phyloP scores from a whole-genome alignment of 2,113 vertebrate genomes.

The Morphnarchus princeps region DNA sequence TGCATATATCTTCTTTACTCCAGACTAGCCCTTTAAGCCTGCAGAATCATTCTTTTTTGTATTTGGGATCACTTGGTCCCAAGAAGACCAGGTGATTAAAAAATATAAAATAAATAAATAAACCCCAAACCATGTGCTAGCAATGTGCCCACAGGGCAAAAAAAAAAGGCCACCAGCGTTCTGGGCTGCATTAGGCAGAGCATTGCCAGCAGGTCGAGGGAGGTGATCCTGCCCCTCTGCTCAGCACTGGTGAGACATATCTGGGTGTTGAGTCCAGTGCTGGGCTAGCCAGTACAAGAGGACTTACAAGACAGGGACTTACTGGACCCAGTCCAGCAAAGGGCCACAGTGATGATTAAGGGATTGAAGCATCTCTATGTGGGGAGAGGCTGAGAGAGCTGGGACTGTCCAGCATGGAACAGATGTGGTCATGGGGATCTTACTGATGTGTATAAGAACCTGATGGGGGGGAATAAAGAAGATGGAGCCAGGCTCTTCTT shows the following conservation, averaged over 20 bases:
- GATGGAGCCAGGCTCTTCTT: not conserved
- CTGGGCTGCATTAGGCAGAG: not conserved
- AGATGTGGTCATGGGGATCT: not conserved
- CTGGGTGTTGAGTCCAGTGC: not conserved
- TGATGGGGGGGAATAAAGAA: not conserved
- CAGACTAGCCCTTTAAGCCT: not conserved
- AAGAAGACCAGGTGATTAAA: not conserved
- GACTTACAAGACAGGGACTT: not conserved
- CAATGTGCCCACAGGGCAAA: not conserved
- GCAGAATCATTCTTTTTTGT: not conserved
- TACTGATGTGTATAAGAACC: not conserved
- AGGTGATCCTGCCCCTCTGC: not conserved
- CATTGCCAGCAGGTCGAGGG: no score
- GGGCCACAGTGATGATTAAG: not conserved
- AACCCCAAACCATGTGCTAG: not conserved
- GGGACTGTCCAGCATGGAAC: not conserved
- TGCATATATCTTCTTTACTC: conserved; percentile 19
- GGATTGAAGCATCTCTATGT: not conserved
- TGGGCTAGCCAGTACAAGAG: not conserved
- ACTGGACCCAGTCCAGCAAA: not conserved
- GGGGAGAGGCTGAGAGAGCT: not conserved
- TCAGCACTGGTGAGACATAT: not conserved
- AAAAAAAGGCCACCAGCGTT: not conserved
- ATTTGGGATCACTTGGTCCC: conserved; percentile 21
- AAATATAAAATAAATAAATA: not conserved